phyloP scores from a whole-genome alignment of 2,113 vertebrate genomes.

The Rhegmatorhina hoffmannsi region DNA sequence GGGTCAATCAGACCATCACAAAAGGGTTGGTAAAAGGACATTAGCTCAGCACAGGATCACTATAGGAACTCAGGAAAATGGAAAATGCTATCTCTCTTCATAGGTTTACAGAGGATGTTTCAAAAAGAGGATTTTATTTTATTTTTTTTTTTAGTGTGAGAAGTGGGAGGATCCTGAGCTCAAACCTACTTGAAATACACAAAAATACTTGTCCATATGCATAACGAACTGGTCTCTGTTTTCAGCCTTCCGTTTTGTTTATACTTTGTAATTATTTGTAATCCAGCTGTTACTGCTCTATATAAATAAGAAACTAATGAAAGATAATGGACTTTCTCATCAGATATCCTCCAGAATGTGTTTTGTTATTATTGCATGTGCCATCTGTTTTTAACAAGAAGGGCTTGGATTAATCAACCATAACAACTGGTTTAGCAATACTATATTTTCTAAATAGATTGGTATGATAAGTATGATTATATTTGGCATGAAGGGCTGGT shows the following conservation, averaged over 20 bases:
- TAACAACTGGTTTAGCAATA: slow-evolving; percentile 44
- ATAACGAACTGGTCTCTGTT: background rate
- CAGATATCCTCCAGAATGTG: background rate
- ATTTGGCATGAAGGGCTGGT: slow-evolving; percentile 20
- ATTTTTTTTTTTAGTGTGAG: background rate
- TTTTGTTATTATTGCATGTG: slow-evolving; percentile 38
- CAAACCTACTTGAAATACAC: background rate
- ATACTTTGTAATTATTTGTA: slow-evolving; percentile 31
- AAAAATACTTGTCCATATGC: background rate
- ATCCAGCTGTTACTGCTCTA: slow-evolving; percentile 3
- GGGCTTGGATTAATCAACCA: slow-evolving; percentile 41
- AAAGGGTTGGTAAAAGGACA: background rate
- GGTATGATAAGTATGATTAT: slow-evolving; percentile 33
- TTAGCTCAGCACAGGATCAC: background rate
- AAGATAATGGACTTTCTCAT: slow-evolving; percentile 35
- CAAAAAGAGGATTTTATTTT: background rate
- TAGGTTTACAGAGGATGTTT: background rate
- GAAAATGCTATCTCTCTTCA: background rate
- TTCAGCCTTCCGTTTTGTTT: slow-evolving; percentile 44
- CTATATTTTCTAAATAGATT: slow-evolving; percentile 30
- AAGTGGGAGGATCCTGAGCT: background rate
- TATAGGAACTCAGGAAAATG: background rate
- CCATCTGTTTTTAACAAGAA: slow-evolving; percentile 51
- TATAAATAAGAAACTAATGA: slow-evolving; percentile 36
- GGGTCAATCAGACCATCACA: background rate